Evolutionary conservation across 2,797 vertebrate species (phyloP), one percentile per base, ranked within the genome.

Genomic region (Sebastes matsubarae): DNA sequence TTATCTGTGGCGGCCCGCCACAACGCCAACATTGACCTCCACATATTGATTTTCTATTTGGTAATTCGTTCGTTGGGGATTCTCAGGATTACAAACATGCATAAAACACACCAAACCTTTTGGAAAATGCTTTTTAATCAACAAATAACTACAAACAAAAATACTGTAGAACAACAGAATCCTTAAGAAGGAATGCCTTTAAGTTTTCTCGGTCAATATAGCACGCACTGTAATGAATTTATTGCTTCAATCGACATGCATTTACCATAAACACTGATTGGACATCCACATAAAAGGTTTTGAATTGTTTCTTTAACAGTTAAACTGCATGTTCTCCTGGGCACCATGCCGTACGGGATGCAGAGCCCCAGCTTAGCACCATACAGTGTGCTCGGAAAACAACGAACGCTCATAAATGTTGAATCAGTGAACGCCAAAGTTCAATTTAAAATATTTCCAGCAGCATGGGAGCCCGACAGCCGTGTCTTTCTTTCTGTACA

Each of bases 401-500:
- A 85, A 83, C 85, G 74, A 90, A 71, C 1, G 63, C 78, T 92
- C 84, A 92, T 93, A 78, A 91, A 92, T 90, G 67, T 83, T 86
- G 59, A 29, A 91, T 86, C 18, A 52, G 67, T 8, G 32, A 84
- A 82, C 20, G 67, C 76, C 75, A 72, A 86, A 82, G 73, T 86
- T 87, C 69, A 81, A 78, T 80, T 86, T 70, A 76, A 68, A 72
- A 65, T 54, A 42, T 71, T 74, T 57, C 57, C 58, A 42, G 77
- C 32, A 6, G 69, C n/a, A 22, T 5, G 13, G 55, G n/a, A 32
- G 50, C 36, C n/a, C 36, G 13, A 11, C 46, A 24, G 11, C 30
- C 13, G 11, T 38, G 42, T 59, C 50, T 64, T 46, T 75, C 32
- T 25, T 34, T 20, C 61, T 32, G 36, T 74, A 46, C 58, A 55